A percentile compares a stretch with the other conserved stretches of the same genome.
These are phyloP conservation scores for Emydocephalus ijimae DNA, from an alignment of 2,113 vertebrate genomes.

Conservation along the genomic window DNA sequence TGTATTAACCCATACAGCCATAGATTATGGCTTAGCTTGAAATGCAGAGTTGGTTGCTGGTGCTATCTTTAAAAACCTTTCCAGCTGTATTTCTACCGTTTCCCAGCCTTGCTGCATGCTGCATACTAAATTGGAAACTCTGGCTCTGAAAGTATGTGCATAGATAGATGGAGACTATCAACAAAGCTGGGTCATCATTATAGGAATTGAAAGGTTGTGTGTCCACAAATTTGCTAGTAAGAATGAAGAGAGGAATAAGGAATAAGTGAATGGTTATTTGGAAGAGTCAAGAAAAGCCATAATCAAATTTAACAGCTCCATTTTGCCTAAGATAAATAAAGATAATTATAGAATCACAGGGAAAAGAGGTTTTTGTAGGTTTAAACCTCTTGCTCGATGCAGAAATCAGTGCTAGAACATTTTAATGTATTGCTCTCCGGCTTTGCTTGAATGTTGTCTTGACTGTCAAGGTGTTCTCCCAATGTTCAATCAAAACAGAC, in stretches of 20 bases:
- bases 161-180: background rate
- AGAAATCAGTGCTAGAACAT: background rate
- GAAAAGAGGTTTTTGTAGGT: too few species aligned
- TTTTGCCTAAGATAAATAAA: background rate
- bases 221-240: background rate
- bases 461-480: background rate
- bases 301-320: background rate
- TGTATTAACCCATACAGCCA: background rate
- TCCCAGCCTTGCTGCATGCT: background rate
- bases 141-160: background rate
- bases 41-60: background rate
- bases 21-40: fast-evolving
- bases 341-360: background rate
- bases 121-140: fast-evolving
- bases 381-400: background rate
- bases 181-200: background rate
- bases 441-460: background rate
- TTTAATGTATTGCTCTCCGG: background rate
- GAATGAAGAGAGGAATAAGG: background rate
- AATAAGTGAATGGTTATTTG: background rate
- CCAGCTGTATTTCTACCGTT: background rate
- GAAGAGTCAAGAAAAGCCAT: background rate
- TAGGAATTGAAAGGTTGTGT: background rate
- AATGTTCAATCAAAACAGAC: background rate
- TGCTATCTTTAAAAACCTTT: fast-evolving